Evolutionary conservation across 2,113 vertebrate genomes (phyloP), one percentile per base, ranked within the genome.

Genomic region (Chaetorhynchus papuensis): DNA sequence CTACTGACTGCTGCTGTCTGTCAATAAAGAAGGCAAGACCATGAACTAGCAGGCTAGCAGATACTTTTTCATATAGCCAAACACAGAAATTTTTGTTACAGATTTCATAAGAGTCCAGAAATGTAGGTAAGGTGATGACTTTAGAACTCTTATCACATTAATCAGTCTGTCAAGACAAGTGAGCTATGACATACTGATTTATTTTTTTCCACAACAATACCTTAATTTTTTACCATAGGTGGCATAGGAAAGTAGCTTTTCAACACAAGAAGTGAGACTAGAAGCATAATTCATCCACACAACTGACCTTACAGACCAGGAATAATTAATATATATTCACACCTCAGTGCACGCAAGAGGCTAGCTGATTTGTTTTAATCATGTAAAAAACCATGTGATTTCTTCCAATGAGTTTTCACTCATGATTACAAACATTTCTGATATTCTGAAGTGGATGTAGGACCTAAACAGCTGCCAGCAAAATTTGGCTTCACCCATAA

Each of bases 1-100:
- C 96, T 96, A 97, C 91, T 95, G 87, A 96, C 88, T 92, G 94
- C 96, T 97, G 97, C 97, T 97, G 96, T 96, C 96, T 97, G 96
- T 93, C 95, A 97, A 96, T 85, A 88, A 94, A 68, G 60, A 52
- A 94, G 76, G 78, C 47, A 49, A 87, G 65, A 94, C 44, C 50
- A 65, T 18, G 16, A 86, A 85, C 74, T 71, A 92, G 65, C 81
- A 95, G 77, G 79, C 79, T 92, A 96, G 49, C 56, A 86, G 28
- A 45, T 26, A 70, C 28, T 27, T 74, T 37, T 71, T 61, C 49
- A 64, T 64, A 75, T 71, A 69, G 49, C 23, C 61, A 78, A 94
- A 49, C 15, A 9, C 30, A 90, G 28, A 22, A 80, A 41, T 64
- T 93, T 95, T 92, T 96, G 54, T 87, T 90, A 94, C 3, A 13